Conservation (phyloP, 2,888 invertebrate genomes). For the Rosalia funebris region DNA sequence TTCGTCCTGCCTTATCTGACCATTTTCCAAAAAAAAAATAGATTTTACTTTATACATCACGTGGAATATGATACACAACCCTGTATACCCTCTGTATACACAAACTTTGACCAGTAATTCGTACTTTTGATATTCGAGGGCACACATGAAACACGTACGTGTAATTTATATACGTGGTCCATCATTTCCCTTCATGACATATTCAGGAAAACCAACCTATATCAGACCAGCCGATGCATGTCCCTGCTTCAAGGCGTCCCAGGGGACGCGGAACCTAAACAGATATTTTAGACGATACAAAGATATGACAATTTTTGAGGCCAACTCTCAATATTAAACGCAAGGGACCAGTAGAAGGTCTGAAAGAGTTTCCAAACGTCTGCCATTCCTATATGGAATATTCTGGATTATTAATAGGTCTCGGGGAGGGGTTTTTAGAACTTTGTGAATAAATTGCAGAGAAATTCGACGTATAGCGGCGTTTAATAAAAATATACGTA, state of each 20-base stretch:
- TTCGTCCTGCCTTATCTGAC: too few species aligned
- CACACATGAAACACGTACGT: slow-evolving; percentile 20
- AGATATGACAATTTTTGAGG: slow-evolving; percentile 39
- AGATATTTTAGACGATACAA: slow-evolving; percentile 38
- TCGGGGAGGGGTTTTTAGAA: not conserved
- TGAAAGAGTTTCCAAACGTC: slow-evolving; percentile 15
- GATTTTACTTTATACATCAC: too few species aligned
- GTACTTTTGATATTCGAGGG: slow-evolving; percentile 6
- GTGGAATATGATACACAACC: not conserved
- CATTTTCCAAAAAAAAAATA: too few species aligned
- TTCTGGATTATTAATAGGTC: slow-evolving; percentile 22
- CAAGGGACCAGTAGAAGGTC: slow-evolving; percentile 10
- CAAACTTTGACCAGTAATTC: not conserved
- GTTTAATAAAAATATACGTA: not conserved
- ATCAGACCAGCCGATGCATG: slow-evolving; percentile 45
- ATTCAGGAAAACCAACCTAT: slow-evolving; percentile 57
- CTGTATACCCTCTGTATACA: not conserved
- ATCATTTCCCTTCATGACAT: slow-evolving; percentile 58
- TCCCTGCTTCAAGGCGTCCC: slow-evolving; percentile 22
- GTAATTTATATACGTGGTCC: slow-evolving; percentile 40
- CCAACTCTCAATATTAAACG: slow-evolving; percentile 18
- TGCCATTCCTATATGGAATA: slow-evolving; percentile 4
- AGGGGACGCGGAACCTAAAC: slow-evolving; percentile 29
- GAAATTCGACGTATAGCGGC: not conserved
- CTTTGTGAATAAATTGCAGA: not conserved